Conservation (phyloP, 2,113 vertebrate genomes). For the Synodontis membranacea region DNA sequence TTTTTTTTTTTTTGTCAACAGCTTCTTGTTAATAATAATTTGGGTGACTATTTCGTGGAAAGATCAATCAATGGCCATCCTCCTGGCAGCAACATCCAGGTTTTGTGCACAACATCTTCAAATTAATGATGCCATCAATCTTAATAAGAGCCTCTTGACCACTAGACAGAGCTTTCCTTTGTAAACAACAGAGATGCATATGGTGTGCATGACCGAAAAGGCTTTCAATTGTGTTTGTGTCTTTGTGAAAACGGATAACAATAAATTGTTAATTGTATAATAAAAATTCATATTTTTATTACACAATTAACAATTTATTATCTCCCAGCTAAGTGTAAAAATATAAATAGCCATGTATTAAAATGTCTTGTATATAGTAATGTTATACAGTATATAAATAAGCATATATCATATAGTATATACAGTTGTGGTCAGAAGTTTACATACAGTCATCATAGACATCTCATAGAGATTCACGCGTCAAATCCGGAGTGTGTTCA, state of each 20-base stretch:
- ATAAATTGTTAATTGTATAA: neutral
- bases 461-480: too few relatives aligned
- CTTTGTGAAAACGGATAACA: neutral
- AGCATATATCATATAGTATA: too few relatives aligned
- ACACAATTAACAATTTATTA: neutral
- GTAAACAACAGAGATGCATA: neutral
- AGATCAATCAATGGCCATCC: neutral
- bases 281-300: too few relatives aligned
- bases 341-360: too few relatives aligned
- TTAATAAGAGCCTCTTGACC: neutral
- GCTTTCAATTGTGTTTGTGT: neutral
- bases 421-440: too few relatives aligned
- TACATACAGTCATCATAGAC: too few relatives aligned
- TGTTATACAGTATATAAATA: too few relatives aligned
- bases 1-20: neutral
- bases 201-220: neutral
- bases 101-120: neutral
- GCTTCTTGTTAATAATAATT: neutral
- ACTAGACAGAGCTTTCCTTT: neutral
- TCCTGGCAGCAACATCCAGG: neutral
- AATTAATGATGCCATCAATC: constrained; percentile 5
- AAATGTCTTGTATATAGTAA: too few relatives aligned
- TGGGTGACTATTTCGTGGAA: neutral
- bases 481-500: neutral
- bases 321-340: too few relatives aligned